Evolutionary conservation across 2,888 invertebrate species (phyloP), one percentile per base, ranked within the genome.

Genomic region (Agrotis exclamationis): DNA sequence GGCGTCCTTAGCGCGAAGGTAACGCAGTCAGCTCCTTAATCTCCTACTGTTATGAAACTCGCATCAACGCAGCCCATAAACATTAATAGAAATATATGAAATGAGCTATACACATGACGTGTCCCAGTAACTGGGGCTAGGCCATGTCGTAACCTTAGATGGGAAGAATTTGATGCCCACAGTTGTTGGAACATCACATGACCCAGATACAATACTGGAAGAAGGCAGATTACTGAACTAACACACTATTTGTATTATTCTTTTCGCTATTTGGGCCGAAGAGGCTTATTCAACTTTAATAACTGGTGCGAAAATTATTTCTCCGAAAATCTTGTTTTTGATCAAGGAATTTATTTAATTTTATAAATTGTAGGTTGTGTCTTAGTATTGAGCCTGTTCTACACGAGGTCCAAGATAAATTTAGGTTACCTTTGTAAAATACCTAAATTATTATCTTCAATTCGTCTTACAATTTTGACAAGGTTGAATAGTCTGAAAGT

Each of bases 71-170:
- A 58, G 64, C 33, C 56, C 64, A 74, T 71, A 64, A 75, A 69
- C 66, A 57, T 70, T 77, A 73, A 63, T 63, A 82, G 63, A 56
- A 58, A 51, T 51, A 53, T 54, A 82, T 73, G 58, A 81, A 81
- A 76, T 68, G 70, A 72, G 58, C 51, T 60, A 70, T 76, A 78
- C 54, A 50, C 74, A 80, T 73, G 76, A 80, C 73, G 65, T 63
- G 53, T 56, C 56, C 63, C 24, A 56, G 63, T 73, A 90, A 88
- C 82, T 93, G 82, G 94, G 83, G 83, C 94, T 94, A 93, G 93
- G 94, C 92, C 94, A 85, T 89, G 89, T 85, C 91, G 79, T 83
- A 91, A 86, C 92, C 92, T 93, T 88, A 85, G 73, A 72, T 75
- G 68, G 66, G 79, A 77, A 66, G 58, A 86, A 86, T 85, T 88